phyloP scores from a whole-genome alignment of 2,113 vertebrate genomes.

The Alosa alosa region DNA sequence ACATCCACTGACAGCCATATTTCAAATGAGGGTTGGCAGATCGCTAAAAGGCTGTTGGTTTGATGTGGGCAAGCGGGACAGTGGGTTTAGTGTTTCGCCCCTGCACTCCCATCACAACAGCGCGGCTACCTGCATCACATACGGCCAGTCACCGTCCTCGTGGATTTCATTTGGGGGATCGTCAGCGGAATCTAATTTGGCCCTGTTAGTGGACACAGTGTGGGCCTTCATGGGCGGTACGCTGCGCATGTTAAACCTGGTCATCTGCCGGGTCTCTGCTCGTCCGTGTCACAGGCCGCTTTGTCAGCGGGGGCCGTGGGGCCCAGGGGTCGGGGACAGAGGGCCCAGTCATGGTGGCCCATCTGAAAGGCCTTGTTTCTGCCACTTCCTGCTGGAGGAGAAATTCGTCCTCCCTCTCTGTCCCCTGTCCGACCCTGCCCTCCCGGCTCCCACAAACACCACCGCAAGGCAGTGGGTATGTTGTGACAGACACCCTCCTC shows the following conservation, averaged over 20 bases:
- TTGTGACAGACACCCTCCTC: neutral
- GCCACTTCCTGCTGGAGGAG: conserved; percentile 62
- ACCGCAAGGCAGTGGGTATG: neutral
- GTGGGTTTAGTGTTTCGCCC: conserved; percentile 31
- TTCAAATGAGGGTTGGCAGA: conserved; percentile 2
- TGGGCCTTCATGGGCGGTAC: conserved; percentile 53
- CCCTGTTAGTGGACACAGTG: conserved; percentile 66
- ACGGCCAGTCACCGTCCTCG: conserved; percentile 54
- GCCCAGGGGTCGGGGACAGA: conserved; percentile 58
- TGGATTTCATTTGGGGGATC: conserved; percentile 65
- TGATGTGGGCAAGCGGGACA: conserved; percentile 40
- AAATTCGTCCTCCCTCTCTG: conserved; percentile 56
- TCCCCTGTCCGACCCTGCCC: conserved; percentile 64
- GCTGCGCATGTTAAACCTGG: conserved; percentile 61
- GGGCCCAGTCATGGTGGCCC: conserved; percentile 59
- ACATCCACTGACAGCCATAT: neutral
- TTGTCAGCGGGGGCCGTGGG: conserved; percentile 67
- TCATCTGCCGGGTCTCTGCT: conserved; percentile 55
- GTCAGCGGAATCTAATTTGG: conserved; percentile 70
- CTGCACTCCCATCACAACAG: neutral
- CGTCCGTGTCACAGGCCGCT: conserved; percentile 63
- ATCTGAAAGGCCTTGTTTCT: conserved; percentile 54
- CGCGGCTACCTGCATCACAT: conserved; percentile 45
- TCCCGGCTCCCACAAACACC: conserved; percentile 21
- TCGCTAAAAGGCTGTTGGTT: conserved; percentile 36